phyloP scores from a whole-genome alignment of 2,797 vertebrate species.

The Hemitrygon akajei region DNA sequence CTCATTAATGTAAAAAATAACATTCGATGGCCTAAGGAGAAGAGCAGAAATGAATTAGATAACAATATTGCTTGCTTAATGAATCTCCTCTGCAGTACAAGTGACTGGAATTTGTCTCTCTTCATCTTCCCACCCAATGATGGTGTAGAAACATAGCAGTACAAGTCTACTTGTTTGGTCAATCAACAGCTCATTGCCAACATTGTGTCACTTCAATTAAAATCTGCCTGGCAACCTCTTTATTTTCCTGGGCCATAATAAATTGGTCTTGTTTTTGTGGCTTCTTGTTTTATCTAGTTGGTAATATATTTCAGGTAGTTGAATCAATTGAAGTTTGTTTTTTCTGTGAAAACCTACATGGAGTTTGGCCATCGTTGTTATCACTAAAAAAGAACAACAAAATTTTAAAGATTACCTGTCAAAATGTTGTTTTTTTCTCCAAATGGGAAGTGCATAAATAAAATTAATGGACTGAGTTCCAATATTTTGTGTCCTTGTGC shows the following conservation, averaged over 20 bases:
- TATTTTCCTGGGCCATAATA: background rate
- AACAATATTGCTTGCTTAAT: too few species aligned
- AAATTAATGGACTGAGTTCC: background rate
- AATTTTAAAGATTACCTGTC: background rate
- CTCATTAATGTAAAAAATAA: too few species aligned
- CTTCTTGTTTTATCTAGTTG: background rate
- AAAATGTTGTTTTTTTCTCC: background rate
- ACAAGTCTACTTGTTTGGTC: background rate
- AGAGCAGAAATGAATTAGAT: background rate
- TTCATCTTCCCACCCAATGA: background rate
- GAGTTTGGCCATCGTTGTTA: background rate
- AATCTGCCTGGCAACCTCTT: background rate
- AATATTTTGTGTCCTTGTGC: background rate
- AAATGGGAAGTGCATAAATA: background rate
- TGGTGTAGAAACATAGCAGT: background rate
- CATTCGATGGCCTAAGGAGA: background rate
- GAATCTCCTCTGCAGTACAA: background rate
- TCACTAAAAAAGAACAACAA: background rate
- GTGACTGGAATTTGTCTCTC: background rate
- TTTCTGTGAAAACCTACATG: background rate
- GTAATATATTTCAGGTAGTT: background rate
- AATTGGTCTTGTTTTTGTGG: background rate
- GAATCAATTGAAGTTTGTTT: background rate
- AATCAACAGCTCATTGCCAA: background rate
- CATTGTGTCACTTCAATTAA: background rate